Conservation (phyloP, 2,888 invertebrate species). For the Nephrocerus scutellatus region DNA sequence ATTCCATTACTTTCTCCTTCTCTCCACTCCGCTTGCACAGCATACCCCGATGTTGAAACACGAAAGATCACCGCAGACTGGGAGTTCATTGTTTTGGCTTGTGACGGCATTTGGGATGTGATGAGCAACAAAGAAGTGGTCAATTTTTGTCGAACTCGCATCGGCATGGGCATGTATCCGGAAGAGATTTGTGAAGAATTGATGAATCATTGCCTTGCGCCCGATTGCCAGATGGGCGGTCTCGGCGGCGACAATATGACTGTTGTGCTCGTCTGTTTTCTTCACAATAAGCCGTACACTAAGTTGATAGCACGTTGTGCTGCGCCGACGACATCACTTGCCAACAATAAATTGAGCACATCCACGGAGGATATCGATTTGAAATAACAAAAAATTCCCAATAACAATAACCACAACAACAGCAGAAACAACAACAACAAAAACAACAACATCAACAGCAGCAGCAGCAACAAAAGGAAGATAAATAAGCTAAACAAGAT, state of each 20-base stretch:
- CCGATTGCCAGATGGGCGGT: constrained; percentile 94
- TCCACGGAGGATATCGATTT: constrained; percentile 18
- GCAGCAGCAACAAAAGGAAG: constrained; percentile 24
- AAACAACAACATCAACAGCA: constrained; percentile 18
- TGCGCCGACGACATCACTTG: constrained; percentile 10
- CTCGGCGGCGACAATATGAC: constrained; percentile 99
- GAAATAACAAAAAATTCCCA: constrained; percentile 21
- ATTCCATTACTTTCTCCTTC: constrained; percentile 1
- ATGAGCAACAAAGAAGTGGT: constrained; percentile 91
- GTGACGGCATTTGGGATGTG: constrained; percentile 99
- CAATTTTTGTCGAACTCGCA: constrained; percentile 76
- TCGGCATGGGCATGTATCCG: constrained; percentile 78
- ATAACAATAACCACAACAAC: constrained; percentile 17
- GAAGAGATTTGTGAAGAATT: constrained; percentile 94
- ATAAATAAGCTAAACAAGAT: constrained; percentile 22
- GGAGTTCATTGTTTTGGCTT: constrained; percentile 95
- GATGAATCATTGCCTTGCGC: constrained; percentile 91
- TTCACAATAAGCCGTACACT: constrained; percentile 44
- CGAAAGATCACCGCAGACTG: constrained; percentile 77
- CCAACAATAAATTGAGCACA: background rate
- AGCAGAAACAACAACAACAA: constrained; percentile 9
- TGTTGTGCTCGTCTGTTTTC: constrained; percentile 77
- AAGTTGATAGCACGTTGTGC: constrained; percentile 42
- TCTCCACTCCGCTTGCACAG: constrained; percentile 49
- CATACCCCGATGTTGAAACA: constrained; percentile 85